Evolutionary conservation across 2,888 invertebrate species (phyloP).

Genomic region (Trachelus troglodyta): DNA sequence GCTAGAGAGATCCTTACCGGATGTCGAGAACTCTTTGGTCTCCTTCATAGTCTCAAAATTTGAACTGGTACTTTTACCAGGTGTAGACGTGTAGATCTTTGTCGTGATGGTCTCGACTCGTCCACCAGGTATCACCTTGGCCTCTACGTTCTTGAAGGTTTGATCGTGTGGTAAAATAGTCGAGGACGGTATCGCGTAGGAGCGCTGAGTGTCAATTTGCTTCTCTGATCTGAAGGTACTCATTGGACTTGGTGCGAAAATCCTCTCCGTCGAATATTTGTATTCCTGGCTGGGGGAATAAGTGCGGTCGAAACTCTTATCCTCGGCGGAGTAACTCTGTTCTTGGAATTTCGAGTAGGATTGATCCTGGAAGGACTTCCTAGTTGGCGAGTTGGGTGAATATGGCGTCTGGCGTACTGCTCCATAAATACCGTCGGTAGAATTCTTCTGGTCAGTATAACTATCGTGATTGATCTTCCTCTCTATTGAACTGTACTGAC

Average conservation of each 20-base stretch:
- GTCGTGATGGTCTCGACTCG: conserved; percentile 71
- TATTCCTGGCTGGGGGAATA: neutral
- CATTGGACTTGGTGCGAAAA: conserved; percentile 42
- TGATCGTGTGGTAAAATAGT: conserved; percentile 43
- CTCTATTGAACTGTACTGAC: conserved; percentile 56
- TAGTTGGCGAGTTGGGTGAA: conserved; percentile 36
- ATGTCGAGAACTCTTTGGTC: conserved; percentile 66
- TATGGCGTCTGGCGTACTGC: conserved; percentile 33
- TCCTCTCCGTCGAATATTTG: conserved; percentile 35
- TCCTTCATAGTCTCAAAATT: conserved; percentile 70
- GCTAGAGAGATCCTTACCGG: conserved; percentile 67
- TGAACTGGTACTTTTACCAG: conserved; percentile 68
- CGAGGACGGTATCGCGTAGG: conserved; percentile 21
- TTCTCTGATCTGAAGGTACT: conserved; percentile 52
- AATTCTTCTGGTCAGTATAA: conserved; percentile 20
- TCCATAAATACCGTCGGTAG: conserved; percentile 30
- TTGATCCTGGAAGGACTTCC: conserved; percentile 31
- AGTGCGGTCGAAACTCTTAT: conserved; percentile 15
- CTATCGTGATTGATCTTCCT: conserved; percentile 53
- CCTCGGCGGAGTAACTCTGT: conserved; percentile 33
- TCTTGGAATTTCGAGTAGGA: conserved; percentile 35
- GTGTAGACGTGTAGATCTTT: conserved; percentile 71
- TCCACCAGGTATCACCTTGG: conserved; percentile 70
- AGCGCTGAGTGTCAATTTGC: conserved; percentile 21
- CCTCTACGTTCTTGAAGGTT: conserved; percentile 60